Evolutionary conservation across 92 coral and sea anemone genomes (phyloP).

Genomic region (Virgularia gustaviana): DNA sequence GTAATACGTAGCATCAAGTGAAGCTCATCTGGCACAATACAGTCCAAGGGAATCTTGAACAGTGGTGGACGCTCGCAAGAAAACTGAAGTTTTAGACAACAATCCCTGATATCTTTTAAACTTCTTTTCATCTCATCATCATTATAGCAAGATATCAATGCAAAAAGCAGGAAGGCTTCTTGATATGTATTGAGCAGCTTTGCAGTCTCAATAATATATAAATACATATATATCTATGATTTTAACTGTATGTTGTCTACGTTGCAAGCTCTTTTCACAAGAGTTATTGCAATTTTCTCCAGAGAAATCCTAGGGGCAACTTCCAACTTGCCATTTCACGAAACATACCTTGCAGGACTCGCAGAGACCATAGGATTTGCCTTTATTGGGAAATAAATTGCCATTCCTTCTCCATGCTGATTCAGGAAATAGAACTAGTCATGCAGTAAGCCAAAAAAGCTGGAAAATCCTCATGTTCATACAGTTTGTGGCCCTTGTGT

Average conservation of each 20-base stretch:
- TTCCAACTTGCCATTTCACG: neutral
- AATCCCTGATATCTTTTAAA: neutral
- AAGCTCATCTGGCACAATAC: too few relatives aligned
- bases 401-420: too few relatives aligned
- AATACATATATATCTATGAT: neutral
- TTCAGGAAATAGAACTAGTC: too few relatives aligned
- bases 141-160: neutral
- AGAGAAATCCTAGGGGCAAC: neutral
- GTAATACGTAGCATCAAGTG: too few relatives aligned
- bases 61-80: too few relatives aligned
- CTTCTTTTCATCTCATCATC: neutral
- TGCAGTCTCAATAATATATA: neutral
- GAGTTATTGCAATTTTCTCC: conserved; percentile 6
- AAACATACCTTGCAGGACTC: neutral
- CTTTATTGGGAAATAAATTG: too few relatives aligned
- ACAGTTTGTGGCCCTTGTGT: too few relatives aligned
- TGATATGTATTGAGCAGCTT: conserved; percentile 3
- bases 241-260: neutral
- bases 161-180: neutral
- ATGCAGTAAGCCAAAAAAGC: too few relatives aligned
- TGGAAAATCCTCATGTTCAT: too few relatives aligned
- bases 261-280: conserved; percentile 1
- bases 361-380: neutral
- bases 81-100: neutral
- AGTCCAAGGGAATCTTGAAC: too few relatives aligned